Base-by-base conservation (phyloP, 1,140 invertebrate genomes). In the Zaprionus capensis region DNA sequence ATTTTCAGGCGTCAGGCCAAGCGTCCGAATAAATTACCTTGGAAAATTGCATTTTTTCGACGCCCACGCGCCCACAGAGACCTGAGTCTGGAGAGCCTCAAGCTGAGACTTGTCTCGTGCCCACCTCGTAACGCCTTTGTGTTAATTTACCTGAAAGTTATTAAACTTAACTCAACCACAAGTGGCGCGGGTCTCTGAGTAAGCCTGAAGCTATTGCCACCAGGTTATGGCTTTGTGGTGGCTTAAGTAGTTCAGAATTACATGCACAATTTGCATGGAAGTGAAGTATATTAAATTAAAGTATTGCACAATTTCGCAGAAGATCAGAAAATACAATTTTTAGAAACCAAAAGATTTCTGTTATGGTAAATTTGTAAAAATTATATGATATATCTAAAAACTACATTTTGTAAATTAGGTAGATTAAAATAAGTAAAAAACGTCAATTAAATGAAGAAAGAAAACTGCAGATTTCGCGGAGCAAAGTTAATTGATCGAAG, bases 11-110 rank as follows among this genome's bases (percentile, higher is more conserved):
- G 41, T 44, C 41, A 44, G 15, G 55, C 67, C 75, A 75, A 78
- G 78, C 82, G 82, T 85, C 71, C 56, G 57, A 71, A 61, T 78
- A 85, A 84, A 84, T 84, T 84, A 85, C 78, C 84, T 81, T 72
- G 70, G 82, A 85, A 85, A 85, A 85, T 86, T 85, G 82, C 76
- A 63, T 84, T 78, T 84, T 81, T 74, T 65, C 63, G 69, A 86
- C 75, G 82, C 78, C 78, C 82, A 71, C 78, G 62, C 36, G 59
- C 22, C 46, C 34, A 4, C 2, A 7, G 28, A 46, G 2, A 63
- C 44, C 26, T 49, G 57, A 28, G 53, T 46, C 22, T 15, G 31
- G 28, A 61, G 17, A 53, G 73, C 55, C 61, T 41, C 12, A 14
- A 46, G 12, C 15, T 31, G 53, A 46, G 64, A 41, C 34, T 26